phyloP scores from a whole-genome alignment of 1,140 invertebrate genomes.

The Drosophila punjabiensis region DNA sequence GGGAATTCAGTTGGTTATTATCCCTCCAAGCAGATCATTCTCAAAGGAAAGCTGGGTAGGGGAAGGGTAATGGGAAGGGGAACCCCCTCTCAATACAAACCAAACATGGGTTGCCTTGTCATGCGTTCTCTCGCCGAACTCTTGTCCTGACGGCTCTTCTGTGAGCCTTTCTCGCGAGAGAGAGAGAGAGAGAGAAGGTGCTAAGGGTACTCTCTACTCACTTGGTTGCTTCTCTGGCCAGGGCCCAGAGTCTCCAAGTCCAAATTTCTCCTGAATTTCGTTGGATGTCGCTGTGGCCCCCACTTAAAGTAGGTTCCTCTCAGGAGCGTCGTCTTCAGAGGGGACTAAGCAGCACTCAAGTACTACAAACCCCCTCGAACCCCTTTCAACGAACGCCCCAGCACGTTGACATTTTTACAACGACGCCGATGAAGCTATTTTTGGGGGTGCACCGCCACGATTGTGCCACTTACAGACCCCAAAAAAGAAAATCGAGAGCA shows the following conservation, averaged over 20 bases:
- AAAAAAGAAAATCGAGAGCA: not conserved
- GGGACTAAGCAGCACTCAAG: not conserved
- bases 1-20: not conserved
- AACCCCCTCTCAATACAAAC: not conserved
- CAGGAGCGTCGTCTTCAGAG: not conserved
- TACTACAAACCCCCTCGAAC: not conserved
- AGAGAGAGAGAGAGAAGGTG: too few species aligned
- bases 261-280: slow-evolving; percentile 5
- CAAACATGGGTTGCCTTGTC: slow-evolving; percentile 1
- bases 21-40: not conserved
- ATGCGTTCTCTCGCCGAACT: slow-evolving; percentile 12
- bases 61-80: not conserved
- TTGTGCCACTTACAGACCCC: slow-evolving; percentile 36
- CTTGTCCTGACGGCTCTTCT: slow-evolving; percentile 6
- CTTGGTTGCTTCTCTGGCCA: slow-evolving; percentile 3
- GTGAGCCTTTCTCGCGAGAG: slow-evolving; percentile 14
- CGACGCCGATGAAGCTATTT: slow-evolving; percentile 45
- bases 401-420: slow-evolving; percentile 16
- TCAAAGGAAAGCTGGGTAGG: too few species aligned
- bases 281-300: slow-evolving; percentile 6
- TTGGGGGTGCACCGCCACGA: slow-evolving; percentile 29
- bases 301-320: not conserved
- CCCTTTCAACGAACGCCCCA: slow-evolving; percentile 5
- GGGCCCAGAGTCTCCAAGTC: not conserved
- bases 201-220: slow-evolving; percentile 23